A percentile compares a stretch with the other conserved stretches of the same genome.
phyloP scores from a whole-genome alignment of 2,888 invertebrate genomes.

The Dione vanillae region DNA sequence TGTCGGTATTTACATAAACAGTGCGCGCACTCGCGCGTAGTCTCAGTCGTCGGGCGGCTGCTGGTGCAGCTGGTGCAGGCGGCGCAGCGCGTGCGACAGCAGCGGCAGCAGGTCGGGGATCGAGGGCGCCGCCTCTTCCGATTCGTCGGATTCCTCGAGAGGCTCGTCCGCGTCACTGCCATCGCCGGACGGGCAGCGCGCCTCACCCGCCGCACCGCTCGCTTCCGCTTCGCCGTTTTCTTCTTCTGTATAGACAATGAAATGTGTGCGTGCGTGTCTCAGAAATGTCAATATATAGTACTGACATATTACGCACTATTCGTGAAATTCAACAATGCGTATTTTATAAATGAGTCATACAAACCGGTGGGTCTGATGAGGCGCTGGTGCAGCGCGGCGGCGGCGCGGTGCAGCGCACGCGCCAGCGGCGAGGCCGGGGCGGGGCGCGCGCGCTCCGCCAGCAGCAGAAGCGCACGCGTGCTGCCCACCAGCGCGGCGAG shows the following conservation, averaged over 20 bases:
- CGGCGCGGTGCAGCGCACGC: constrained; percentile 53
- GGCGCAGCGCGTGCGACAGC: constrained; percentile 52
- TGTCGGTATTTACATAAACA: constrained; percentile 6
- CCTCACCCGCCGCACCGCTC: constrained; percentile 46
- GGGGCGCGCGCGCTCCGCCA: constrained; percentile 51
- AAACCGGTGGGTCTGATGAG: constrained; percentile 50
- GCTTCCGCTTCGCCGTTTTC: constrained; percentile 62
- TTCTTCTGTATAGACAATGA: constrained; percentile 55
- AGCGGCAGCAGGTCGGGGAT: constrained; percentile 50
- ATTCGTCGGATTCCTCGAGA: constrained; percentile 53
- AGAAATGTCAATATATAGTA: no score
- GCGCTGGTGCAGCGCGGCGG: constrained; percentile 56
- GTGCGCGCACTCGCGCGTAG: not conserved
- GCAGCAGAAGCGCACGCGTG: constrained; percentile 60
- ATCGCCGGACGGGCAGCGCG: constrained; percentile 60
- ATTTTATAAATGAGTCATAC: not conserved
- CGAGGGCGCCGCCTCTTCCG: constrained; percentile 53
- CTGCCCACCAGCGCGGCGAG: constrained; percentile 59
- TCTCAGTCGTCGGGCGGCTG: constrained; percentile 53
- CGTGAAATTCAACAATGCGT: no score
- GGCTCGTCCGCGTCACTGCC: constrained; percentile 64
- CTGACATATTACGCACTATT: no score
- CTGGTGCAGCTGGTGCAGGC: constrained; percentile 52
- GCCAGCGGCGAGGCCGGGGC: constrained; percentile 51
- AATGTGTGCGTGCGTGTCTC: no score